Evolutionary conservation across 2,113 vertebrate genomes (phyloP), one percentile per base, ranked within the genome.

Genomic region (Coregonus clupeaformis): DNA sequence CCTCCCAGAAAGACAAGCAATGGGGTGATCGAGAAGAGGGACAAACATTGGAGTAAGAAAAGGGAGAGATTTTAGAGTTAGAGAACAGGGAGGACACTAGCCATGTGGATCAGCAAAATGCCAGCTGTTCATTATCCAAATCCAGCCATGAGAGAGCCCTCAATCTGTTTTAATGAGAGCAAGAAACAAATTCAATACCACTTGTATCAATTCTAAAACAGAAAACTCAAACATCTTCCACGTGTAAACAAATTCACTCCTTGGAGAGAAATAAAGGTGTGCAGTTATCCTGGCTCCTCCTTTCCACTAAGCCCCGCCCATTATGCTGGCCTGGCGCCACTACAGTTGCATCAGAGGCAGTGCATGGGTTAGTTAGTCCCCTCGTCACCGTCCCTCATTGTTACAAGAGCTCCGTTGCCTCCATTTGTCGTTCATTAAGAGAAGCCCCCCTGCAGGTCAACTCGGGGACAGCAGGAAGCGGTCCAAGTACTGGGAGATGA

Each of bases 191-290:
- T 52, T 65, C 80, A 86, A 90, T 88, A 86, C 76, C 77, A 87
- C 79, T 90, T 90, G 75, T 86, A 82, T 87, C 64, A 86, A 85
- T 77, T 87, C 76, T 73, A 86, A 87, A 92, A 92, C 95, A 95
- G 94, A 95, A 94, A 27, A 27, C 27, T 27, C 27, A 60, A 36
- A 82, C 27, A 85, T 94, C 94, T 92, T 93, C 92, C 93, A 95
- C 94, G 93, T 97, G 97, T 97, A 98, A 98, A 98, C 96, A 97
- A 91, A 92, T 90, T 89, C 87, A 92, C 89, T 91, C 83, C 68
- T 77, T 82, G 72, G 82, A 86, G 81, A 88, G 81, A 87, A 81
- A 86, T 85, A 89, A 84, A 89, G 85, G 27, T 88, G 84, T 81
- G n/a, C n/a, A 68, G 81, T 75, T 88, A 86, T 87, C 85, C 85